Percentiles rank a stretch among this genome's conserved stretches.
These are phyloP conservation scores for Smutsia gigantea DNA, from an alignment of 2,797 vertebrate species.

Conservation along the genomic window DNA sequence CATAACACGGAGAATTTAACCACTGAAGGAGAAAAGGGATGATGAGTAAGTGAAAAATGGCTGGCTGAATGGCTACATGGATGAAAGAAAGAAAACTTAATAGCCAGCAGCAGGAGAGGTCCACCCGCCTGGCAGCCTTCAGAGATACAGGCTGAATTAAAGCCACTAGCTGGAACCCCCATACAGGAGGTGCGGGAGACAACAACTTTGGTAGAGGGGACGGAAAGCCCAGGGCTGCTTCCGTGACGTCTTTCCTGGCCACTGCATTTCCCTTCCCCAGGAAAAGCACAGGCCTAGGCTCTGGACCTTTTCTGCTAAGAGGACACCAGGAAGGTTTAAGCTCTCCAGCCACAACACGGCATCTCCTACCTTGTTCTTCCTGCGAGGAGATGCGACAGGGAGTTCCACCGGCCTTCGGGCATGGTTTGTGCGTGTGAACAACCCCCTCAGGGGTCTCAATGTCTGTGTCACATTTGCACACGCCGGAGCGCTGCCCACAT, in stretches of 20 bases:
- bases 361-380: neutral
- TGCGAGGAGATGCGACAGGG: neutral
- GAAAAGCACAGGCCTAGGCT: neutral
- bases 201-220: neutral
- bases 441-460: neutral
- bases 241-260: neutral
- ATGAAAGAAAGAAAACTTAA: neutral
- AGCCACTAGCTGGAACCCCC: neutral
- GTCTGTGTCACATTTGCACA: neutral
- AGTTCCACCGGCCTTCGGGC: neutral
- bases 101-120: neutral
- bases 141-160: neutral
- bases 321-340: neutral
- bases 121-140: neutral
- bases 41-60: neutral
- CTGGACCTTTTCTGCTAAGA: neutral
- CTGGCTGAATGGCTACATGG: neutral
- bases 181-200: neutral
- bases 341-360: neutral
- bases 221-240: neutral
- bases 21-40: neutral
- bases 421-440: neutral
- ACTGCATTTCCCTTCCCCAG: neutral
- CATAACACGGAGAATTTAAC: constrained; percentile 6
- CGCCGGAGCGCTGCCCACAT: neutral